A percentile compares a stretch with the other conserved stretches of the same genome.
Conservation (phyloP, 2,888 invertebrate species). For the Lampropteryx suffumata region DNA sequence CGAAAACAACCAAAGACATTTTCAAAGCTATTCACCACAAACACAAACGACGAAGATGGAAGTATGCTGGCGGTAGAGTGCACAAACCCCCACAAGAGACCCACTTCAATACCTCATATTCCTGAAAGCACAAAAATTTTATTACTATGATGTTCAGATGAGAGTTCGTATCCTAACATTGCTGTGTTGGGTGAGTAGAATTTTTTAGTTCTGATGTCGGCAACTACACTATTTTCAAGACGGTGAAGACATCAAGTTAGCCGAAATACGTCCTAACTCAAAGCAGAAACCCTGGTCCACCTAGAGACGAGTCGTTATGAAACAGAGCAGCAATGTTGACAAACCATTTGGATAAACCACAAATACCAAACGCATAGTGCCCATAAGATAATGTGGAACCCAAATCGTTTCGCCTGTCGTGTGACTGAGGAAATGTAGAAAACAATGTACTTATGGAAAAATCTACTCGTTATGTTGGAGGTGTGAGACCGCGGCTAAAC, state of each 20-base stretch:
- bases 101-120: conserved; percentile 60
- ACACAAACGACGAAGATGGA: conserved; percentile 39
- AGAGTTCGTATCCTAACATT: conserved; percentile 27
- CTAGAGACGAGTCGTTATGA: conserved; percentile 15
- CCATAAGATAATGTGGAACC: conserved; percentile 18
- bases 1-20: conserved; percentile 51
- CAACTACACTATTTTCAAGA: conserved; percentile 12
- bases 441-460: conserved; percentile 39
- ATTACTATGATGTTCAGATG: conserved; percentile 32
- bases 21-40: conserved; percentile 35
- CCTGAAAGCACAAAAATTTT: conserved; percentile 68
- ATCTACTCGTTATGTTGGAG: conserved; percentile 43
- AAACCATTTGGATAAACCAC: conserved; percentile 22
- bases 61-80: conserved; percentile 56
- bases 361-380: conserved; percentile 20
- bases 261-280: conserved; percentile 16
- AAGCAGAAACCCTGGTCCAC: conserved; percentile 16
- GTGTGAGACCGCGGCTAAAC: conserved; percentile 23
- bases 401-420: conserved; percentile 6
- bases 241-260: conserved; percentile 15
- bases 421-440: conserved; percentile 12
- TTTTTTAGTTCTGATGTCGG: conserved; percentile 38
- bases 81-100: conserved; percentile 64
- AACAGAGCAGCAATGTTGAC: conserved; percentile 17
- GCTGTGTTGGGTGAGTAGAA: too few species aligned